These are phyloP conservation scores for Diaprepes abbreviatus DNA, from an alignment of 2,888 invertebrate species.

Conservation along the genomic window DNA sequence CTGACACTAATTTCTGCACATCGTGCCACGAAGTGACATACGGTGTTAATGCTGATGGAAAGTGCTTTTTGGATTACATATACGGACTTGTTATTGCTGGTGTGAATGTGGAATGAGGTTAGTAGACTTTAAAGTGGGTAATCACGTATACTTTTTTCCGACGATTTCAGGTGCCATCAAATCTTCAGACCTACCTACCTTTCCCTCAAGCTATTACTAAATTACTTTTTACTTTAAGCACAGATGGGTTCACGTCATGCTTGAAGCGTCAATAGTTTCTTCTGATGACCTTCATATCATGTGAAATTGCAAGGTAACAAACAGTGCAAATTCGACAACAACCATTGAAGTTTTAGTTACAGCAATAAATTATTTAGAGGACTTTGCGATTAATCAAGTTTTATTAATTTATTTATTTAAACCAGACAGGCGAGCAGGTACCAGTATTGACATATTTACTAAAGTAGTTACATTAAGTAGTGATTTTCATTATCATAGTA, in stretches of 20 bases:
- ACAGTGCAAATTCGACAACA: neutral
- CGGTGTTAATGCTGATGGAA: constrained; percentile 42
- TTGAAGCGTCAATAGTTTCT: neutral
- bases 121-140: constrained; percentile 37
- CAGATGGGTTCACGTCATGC: neutral
- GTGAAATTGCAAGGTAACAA: neutral
- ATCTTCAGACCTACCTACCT: constrained; percentile 10
- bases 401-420: neutral
- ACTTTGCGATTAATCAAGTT: constrained; percentile 1
- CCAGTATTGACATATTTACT: neutral
- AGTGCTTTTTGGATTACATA: constrained; percentile 47
- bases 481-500: neutral
- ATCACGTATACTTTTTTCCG: constrained; percentile 8
- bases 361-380: neutral
- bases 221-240: neutral
- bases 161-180: constrained; percentile 3
- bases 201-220: constrained; percentile 6
- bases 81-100: constrained; percentile 39
- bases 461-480: neutral
- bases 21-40: constrained; percentile 30
- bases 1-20: constrained; percentile 31
- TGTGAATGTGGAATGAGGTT: constrained; percentile 57
- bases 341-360: constrained; percentile 4
- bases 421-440: neutral
- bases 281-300: neutral